Evolutionary conservation across 2,113 vertebrate genomes (phyloP).

Genomic region (Geothlypis trichas): DNA sequence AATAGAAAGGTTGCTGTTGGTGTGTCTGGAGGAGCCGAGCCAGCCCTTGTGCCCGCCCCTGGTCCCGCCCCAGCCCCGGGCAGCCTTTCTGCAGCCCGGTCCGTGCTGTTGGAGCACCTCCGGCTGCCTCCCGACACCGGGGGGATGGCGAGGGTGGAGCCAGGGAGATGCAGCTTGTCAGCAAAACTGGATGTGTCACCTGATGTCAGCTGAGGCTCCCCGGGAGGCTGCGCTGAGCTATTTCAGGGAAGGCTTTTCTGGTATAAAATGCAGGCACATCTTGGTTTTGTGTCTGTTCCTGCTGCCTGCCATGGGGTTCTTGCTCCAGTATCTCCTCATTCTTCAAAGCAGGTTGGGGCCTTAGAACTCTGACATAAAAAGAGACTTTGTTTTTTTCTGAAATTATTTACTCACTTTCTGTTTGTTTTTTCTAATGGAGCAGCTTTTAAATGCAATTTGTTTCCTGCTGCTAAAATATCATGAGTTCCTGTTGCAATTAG

Average conservation of each 20-base stretch:
- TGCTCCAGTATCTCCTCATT: background rate
- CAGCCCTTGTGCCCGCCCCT: background rate
- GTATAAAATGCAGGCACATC: background rate
- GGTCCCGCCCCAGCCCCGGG: fast-evolving
- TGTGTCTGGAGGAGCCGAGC: background rate
- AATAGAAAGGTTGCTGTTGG: background rate
- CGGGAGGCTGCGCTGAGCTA: background rate
- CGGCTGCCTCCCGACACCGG: background rate
- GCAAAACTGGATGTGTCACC: background rate
- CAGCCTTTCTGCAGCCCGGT: fast-evolving
- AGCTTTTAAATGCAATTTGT: background rate
- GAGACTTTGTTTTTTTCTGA: background rate
- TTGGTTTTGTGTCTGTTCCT: background rate
- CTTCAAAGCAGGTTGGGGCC: background rate
- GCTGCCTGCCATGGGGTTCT: background rate
- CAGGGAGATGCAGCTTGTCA: background rate
- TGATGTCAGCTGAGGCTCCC: background rate
- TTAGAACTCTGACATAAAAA: background rate
- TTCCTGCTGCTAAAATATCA: background rate
- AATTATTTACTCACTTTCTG: background rate
- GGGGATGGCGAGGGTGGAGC: background rate
- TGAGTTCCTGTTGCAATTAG: background rate
- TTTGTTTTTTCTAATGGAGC: background rate
- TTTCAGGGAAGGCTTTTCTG: background rate
- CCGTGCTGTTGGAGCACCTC: background rate